Evolutionary conservation across 2,113 vertebrate genomes (phyloP).

Genomic region (Synchiropus splendidus): DNA sequence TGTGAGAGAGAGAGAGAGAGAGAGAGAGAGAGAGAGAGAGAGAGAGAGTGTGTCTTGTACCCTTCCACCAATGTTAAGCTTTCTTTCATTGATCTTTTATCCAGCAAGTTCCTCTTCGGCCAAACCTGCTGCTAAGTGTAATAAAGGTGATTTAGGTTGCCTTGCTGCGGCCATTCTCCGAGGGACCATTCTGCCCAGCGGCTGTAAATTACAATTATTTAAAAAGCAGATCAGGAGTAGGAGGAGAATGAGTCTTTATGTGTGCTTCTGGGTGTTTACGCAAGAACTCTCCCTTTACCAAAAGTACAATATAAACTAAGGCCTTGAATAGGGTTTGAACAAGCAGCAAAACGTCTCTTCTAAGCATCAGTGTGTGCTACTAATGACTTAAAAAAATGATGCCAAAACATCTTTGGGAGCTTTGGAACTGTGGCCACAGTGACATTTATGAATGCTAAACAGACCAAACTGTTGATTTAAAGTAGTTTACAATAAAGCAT

Average conservation of each 20-base stretch:
- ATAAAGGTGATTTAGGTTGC: constrained; percentile 43
- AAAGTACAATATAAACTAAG: constrained; percentile 2
- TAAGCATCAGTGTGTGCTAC: too few species aligned
- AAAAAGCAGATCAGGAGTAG: constrained; percentile 15
- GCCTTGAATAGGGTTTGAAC: constrained; percentile 3
- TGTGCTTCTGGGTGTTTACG: constrained; percentile 17
- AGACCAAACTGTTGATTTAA: too few species aligned
- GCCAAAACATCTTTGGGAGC: too few species aligned
- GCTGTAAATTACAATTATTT: constrained; percentile 50
- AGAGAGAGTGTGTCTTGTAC: constrained; percentile 4
- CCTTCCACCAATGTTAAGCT: constrained; percentile 12
- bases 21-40: too few species aligned
- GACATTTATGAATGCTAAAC: too few species aligned
- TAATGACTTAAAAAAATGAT: too few species aligned
- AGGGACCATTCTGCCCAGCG: constrained; percentile 24
- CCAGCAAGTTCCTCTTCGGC: constrained; percentile 32
- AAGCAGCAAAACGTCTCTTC: background rate
- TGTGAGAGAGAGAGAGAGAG: too few species aligned
- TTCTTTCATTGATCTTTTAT: constrained; percentile 27
- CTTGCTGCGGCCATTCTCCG: constrained; percentile 16
- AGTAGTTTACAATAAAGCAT: too few species aligned
- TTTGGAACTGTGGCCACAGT: too few species aligned
- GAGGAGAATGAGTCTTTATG: constrained; percentile 14
- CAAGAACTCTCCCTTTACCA: too few species aligned
- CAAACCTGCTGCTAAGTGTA: constrained; percentile 24